Conservation (phyloP, 2,113 vertebrate species). For the Periophthalmus modestus region DNA sequence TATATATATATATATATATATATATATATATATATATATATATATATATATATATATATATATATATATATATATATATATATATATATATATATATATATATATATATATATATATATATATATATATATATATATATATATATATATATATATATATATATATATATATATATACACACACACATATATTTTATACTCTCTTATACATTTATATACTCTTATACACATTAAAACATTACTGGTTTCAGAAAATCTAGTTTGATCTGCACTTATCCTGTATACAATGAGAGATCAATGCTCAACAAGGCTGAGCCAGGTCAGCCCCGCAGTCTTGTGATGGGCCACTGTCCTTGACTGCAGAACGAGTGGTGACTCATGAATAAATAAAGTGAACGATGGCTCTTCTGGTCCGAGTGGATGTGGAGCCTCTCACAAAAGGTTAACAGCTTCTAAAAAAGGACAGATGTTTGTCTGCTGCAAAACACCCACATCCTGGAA, state of each 20-base stretch:
- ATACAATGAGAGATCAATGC: not conserved
- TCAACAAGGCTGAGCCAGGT: not conserved
- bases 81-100: too few species aligned
- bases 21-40: too few species aligned
- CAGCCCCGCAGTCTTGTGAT: not conserved
- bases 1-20: too few species aligned
- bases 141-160: too few species aligned
- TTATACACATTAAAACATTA: too few species aligned
- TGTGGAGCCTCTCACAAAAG: constrained; percentile 34
- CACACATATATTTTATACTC: too few species aligned
- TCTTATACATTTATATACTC: too few species aligned
- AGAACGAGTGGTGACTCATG: constrained; percentile 24
- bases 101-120: too few species aligned
- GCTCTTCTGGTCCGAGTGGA: constrained; percentile 24
- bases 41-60: too few species aligned
- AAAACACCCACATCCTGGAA: not conserved
- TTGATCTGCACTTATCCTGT: not conserved
- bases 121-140: too few species aligned
- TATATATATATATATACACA: too few species aligned
- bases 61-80: too few species aligned
- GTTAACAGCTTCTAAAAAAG: constrained; percentile 57
- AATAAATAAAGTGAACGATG: constrained; percentile 53
- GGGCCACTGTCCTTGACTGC: constrained; percentile 23
- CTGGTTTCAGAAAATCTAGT: not conserved
- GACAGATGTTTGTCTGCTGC: constrained; percentile 26